Conservation (phyloP, 2,888 invertebrate species). For the Troglohyphantes excavatus region DNA sequence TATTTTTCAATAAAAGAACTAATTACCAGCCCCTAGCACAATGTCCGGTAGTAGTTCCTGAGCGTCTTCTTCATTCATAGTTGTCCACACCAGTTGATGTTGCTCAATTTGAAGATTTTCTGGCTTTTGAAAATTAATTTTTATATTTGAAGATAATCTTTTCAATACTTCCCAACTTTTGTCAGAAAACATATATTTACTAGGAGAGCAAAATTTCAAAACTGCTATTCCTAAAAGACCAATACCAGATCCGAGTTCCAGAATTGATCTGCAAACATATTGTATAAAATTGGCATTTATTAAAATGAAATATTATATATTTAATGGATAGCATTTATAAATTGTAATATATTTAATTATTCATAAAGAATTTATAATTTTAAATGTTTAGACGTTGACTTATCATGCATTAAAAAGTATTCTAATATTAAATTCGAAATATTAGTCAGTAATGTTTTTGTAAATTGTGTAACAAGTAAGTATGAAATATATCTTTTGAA, state of each 20-base stretch:
- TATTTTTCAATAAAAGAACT: no score
- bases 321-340: no score
- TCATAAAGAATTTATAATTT: no score
- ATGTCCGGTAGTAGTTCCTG: constrained; percentile 6
- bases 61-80: constrained; percentile 15
- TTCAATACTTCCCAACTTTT: constrained; percentile 61
- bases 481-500: no score
- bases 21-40: constrained; percentile 63
- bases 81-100: constrained; percentile 37
- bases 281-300: background rate
- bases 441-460: no score
- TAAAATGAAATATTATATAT: no score
- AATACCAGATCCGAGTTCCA: constrained; percentile 70
- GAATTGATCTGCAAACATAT: constrained; percentile 29
- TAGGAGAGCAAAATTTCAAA: constrained; percentile 42
- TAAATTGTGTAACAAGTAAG: no score
- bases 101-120: constrained; percentile 17
- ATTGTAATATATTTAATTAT: no score
- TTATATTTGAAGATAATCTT: constrained; percentile 38
- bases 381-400: no score
- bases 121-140: constrained; percentile 23
- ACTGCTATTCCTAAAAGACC: constrained; percentile 59
- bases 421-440: no score
- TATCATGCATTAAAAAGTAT: no score
- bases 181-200: constrained; percentile 57